Conservation (phyloP, 1,140 invertebrate species). For the Drosophila ohnishii region DNA sequence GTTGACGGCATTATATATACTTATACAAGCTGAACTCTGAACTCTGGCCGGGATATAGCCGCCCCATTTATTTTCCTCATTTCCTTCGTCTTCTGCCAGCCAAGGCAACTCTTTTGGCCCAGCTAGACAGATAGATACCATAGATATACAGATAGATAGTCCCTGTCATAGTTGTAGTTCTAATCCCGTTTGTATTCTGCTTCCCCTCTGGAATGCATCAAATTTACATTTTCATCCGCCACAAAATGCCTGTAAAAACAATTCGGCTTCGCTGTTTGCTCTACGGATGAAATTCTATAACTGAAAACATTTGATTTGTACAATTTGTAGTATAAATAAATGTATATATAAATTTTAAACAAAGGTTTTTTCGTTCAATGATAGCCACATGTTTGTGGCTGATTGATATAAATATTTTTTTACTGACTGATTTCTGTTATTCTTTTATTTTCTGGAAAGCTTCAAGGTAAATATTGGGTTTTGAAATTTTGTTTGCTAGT, state of each 20-base stretch:
- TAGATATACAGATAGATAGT: not conserved
- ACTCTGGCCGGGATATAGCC: slow-evolving; percentile 37
- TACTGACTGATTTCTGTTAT: not conserved
- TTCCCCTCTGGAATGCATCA: slow-evolving; percentile 51
- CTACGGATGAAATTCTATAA: not conserved
- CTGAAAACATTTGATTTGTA: slow-evolving; percentile 1
- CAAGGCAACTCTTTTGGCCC: slow-evolving; percentile 24
- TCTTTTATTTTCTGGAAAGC: not conserved
- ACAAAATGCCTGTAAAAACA: slow-evolving; percentile 58
- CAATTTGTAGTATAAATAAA: too few species aligned
- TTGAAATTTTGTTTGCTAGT: not conserved
- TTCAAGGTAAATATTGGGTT: not conserved
- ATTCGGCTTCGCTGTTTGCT: slow-evolving; percentile 21
- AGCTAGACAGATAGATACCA: slow-evolving; percentile 1
- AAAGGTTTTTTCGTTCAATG: not conserved
- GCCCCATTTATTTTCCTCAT: slow-evolving; percentile 30
- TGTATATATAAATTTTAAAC: not conserved
- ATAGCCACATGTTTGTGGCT: not conserved
- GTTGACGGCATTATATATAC: slow-evolving; percentile 43
- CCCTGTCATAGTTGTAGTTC: slow-evolving; percentile 16
- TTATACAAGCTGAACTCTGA: slow-evolving; percentile 20
- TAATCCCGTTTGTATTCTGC: slow-evolving; percentile 31
- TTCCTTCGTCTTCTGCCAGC: not conserved
- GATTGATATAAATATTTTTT: too few species aligned
- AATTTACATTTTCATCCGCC: slow-evolving; percentile 76